Evolutionary conservation across 1,140 invertebrate genomes (phyloP), one percentile per base, ranked within the genome.

Genomic region (Caenorhabditis latens): DNA sequence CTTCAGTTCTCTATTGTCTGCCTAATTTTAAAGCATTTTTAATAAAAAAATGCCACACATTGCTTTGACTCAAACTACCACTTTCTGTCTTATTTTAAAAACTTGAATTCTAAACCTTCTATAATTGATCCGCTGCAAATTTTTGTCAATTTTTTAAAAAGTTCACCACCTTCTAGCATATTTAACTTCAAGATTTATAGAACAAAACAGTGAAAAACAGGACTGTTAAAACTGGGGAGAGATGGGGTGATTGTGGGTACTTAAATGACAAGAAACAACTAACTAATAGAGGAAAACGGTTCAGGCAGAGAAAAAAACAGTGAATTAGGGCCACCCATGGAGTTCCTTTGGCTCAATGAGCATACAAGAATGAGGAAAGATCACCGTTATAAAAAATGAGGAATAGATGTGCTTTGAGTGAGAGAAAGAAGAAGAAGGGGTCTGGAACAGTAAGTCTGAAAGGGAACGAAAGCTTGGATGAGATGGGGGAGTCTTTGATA

Each of bases 371-470:
- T 16, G 14, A 79, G n/a, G 46, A 50, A 79, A 79, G 65, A 79
- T 83, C 24, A 50, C 53, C 84, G 88, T 84, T 63, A 82, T 43
- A 61, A 84, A 79, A 88, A 79, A 65, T 79, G 63, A 83, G 71
- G 65, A 89, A 84, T 57, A 61, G 50, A 55, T 83, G 88, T 71
- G 24, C 84, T 65, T 55, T 21, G 24, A 65, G 9, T 7, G 40
- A n/a, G 65, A 21, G 9, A n/a, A 42, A 14, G 13, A 4, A 2
- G 0, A 19, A 4, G 50, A 79, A 11, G n/a, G 32, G 32, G 32
- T 32, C 32, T 32, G 32, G 32, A 32, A 32, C 32, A 32, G 32
- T 32, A 32, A 32, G 32, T 32, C 32, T 32, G 32, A 32, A 32
- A 32, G 32, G 32, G 32, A 32, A 32, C 32, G 71, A 79, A 79